Conservation (phyloP, 1,140 invertebrate genomes). For the Drosophila subpulchrella region DNA sequence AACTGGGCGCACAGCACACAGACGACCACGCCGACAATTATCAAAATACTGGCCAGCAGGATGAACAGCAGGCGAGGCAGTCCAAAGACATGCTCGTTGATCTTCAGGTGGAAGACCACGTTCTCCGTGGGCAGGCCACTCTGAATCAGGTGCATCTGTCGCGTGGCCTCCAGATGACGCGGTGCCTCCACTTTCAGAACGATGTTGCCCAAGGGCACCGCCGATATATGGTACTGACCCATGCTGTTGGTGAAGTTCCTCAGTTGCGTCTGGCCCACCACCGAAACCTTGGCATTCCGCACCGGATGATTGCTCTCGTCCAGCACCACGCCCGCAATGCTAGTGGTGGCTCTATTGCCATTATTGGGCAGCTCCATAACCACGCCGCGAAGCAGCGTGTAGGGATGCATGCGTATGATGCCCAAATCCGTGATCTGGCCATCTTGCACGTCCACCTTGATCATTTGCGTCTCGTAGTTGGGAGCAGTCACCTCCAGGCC, state of each 20-base stretch:
- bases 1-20: constrained; percentile 79
- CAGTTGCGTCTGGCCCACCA: constrained; percentile 79
- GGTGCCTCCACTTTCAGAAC: constrained; percentile 86
- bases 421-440: constrained; percentile 61
- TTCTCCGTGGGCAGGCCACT: constrained; percentile 83
- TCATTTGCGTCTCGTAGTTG: constrained; percentile 85
- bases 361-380: constrained; percentile 56
- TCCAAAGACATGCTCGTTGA: constrained; percentile 89
- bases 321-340: constrained; percentile 86
- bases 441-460: constrained; percentile 82
- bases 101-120: constrained; percentile 88
- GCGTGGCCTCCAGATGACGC: constrained; percentile 86
- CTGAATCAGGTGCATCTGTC: constrained; percentile 85
- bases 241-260: constrained; percentile 84
- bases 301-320: constrained; percentile 87
- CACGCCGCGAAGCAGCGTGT: constrained; percentile 59
- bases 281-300: constrained; percentile 85
- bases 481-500: constrained; percentile 86
- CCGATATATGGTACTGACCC: constrained; percentile 86
- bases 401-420: constrained; percentile 46
- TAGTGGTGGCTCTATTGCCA: constrained; percentile 25
- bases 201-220: constrained; percentile 86
- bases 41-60: constrained; percentile 87
- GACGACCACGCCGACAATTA: constrained; percentile 66
- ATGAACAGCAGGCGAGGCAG: constrained; percentile 91